Conservation (phyloP, 2,797 vertebrate genomes). For the Tauraco hartlaubi region DNA sequence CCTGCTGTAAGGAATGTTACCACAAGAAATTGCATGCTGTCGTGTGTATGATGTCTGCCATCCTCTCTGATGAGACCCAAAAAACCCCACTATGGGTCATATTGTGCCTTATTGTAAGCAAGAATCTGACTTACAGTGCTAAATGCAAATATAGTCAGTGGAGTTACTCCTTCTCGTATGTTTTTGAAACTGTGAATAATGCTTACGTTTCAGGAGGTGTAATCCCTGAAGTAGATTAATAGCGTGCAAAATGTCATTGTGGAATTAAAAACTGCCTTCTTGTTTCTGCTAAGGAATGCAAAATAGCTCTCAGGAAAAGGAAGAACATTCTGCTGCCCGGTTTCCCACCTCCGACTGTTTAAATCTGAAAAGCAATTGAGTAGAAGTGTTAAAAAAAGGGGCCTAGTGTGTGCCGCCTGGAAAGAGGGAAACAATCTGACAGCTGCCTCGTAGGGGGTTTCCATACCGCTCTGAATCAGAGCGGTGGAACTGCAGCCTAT, state of each 20-base stretch:
- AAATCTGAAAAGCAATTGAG: slow-evolving; percentile 14
- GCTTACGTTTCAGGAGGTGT: slow-evolving; percentile 9
- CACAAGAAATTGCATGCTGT: not conserved
- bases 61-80: not conserved
- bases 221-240: slow-evolving; percentile 23
- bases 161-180: not conserved
- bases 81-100: not conserved
- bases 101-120: not conserved
- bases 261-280: not conserved
- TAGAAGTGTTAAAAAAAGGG: not conserved
- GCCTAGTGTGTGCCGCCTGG: not conserved
- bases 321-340: not conserved
- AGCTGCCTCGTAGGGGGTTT: not conserved
- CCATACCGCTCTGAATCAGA: not conserved
- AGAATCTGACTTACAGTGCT: not conserved
- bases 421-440: not conserved
- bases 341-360: slow-evolving; percentile 6
- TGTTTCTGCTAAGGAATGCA: slow-evolving; percentile 10
- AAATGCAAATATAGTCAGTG: not conserved
- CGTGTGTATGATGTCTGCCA: not conserved
- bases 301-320: not conserved
- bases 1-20: not conserved
- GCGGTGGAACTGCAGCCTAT: not conserved
- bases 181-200: slow-evolving; percentile 8
- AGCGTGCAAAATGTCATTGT: not conserved